Conservation (phyloP, 2,113 vertebrate species). For the Piaya cayana region DNA sequence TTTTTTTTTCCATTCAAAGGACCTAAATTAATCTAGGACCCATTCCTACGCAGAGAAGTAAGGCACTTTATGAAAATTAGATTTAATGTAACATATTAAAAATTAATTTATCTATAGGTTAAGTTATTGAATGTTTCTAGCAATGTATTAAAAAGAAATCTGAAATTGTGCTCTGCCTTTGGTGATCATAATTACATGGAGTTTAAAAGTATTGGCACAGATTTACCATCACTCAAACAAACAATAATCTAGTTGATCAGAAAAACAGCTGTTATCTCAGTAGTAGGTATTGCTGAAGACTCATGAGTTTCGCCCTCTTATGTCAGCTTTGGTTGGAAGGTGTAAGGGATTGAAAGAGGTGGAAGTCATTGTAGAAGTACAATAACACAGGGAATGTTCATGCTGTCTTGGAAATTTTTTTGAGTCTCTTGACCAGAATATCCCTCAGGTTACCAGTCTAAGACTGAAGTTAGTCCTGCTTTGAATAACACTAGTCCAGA, state of each 20-base stretch:
- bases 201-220: not conserved
- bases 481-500: not conserved
- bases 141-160: not conserved
- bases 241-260: not conserved
- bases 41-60: not conserved
- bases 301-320: fast-evolving
- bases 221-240: not conserved
- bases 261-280: not conserved
- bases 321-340: not conserved
- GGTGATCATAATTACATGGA: not conserved
- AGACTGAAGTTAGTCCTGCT: not conserved
- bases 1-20: not conserved
- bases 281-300: fast-evolving
- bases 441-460: not conserved
- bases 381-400: not conserved
- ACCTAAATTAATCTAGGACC: not conserved
- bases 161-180: fast-evolving
- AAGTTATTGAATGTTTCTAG: fast-evolving
- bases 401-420: not conserved
- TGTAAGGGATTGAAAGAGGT: not conserved
- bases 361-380: not conserved
- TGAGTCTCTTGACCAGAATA: not conserved
- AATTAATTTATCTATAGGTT: not conserved
- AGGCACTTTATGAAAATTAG: not conserved
- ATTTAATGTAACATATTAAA: not conserved